These are phyloP conservation scores for Liparis tanakae DNA, from an alignment of 2,797 vertebrate genomes.

Conservation along the genomic window DNA sequence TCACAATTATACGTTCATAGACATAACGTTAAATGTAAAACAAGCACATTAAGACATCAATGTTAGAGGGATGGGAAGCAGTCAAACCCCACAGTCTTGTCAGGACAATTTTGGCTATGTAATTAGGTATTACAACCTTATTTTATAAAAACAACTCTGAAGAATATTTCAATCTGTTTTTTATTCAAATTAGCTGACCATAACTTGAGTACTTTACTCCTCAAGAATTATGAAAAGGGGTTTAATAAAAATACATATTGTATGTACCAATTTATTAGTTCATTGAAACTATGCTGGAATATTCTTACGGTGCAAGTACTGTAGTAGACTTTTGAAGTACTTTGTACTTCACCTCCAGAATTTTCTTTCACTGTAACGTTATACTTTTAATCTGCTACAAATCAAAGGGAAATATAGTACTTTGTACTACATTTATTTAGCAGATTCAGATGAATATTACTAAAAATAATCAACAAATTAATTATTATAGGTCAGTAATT, in stretches of 20 bases:
- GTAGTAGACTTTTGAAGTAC: no score
- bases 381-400: no score
- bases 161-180: neutral
- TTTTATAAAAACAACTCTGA: neutral
- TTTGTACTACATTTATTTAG: no score
- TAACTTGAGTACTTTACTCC: neutral
- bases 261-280: neutral
- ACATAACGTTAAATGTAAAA: neutral
- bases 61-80: neutral
- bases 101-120: neutral
- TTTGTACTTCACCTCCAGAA: no score
- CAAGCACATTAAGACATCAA: no score
- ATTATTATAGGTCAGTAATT: no score
- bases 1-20: neutral
- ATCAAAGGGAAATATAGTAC: no score
- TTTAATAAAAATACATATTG: neutral
- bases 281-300: neutral
- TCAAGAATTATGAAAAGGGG: neutral
- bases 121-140: neutral
- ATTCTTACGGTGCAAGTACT: neutral
- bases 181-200: neutral
- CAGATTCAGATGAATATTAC: no score
- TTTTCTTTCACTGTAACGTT: no score
- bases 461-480: no score
- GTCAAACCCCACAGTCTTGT: neutral